These are phyloP conservation scores for Pipistrellus pipistrellus DNA, from an alignment of 2,797 vertebrate species.

Conservation along the genomic window DNA sequence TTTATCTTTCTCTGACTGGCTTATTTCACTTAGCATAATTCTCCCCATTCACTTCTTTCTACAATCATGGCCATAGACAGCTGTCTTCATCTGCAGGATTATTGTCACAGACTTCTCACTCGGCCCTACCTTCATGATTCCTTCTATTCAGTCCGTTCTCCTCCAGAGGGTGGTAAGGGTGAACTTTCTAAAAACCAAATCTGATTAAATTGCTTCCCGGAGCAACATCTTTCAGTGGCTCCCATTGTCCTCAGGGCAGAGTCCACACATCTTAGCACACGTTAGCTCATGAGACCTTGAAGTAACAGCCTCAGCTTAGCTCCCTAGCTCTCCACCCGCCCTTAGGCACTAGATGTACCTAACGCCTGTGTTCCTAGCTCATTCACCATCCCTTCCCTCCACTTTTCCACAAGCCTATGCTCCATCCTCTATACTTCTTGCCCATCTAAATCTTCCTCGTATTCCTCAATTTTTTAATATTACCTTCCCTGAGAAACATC, in stretches of 20 bases:
- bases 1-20: too few species aligned
- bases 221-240: not conserved
- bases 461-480: not conserved
- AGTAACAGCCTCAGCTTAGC: too few species aligned
- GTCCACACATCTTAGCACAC: not conserved
- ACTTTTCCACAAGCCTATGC: not conserved
- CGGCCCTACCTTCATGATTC: not conserved
- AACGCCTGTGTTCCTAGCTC: not conserved
- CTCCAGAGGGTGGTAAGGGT: not conserved
- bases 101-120: not conserved
- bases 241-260: not conserved
- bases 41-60: not conserved
- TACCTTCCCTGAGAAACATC: not conserved
- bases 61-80: too few species aligned
- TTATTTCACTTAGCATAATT: too few species aligned
- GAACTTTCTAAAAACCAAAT: not conserved
- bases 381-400: too few species aligned
- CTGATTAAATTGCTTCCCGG: not conserved
- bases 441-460: not conserved
- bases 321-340: not conserved
- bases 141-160: not conserved
- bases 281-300: not conserved
- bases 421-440: not conserved
- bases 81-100: not conserved
- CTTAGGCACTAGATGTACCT: too few species aligned